Conservation (phyloP, 2,888 invertebrate species). For the Acronicta alni region DNA sequence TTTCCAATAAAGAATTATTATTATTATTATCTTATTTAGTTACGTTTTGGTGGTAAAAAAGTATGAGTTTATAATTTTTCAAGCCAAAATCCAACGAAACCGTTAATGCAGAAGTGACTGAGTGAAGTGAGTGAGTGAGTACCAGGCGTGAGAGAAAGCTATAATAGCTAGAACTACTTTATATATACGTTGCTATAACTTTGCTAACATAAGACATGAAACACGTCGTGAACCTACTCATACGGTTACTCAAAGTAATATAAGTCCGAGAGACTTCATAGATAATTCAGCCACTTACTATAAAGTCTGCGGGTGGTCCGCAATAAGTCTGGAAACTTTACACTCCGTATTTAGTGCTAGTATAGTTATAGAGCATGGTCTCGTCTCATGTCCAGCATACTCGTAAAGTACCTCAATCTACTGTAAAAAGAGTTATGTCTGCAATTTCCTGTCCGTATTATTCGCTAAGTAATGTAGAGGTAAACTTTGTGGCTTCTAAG, state of each 20-base stretch:
- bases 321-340: constrained; percentile 39
- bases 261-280: constrained; percentile 9
- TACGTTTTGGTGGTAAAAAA: no score
- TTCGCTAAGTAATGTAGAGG: constrained; percentile 37
- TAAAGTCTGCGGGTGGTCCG: constrained; percentile 29
- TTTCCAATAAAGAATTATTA: no score
- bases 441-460: constrained; percentile 46
- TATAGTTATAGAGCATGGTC: constrained; percentile 20
- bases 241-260: constrained; percentile 3
- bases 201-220: constrained; percentile 1
- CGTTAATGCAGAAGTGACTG: background rate
- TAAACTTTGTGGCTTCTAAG: constrained; percentile 32
- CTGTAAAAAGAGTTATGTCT: constrained; percentile 53
- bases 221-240: background rate
- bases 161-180: background rate
- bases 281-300: constrained; percentile 26
- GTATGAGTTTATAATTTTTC: background rate
- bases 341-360: constrained; percentile 32
- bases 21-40: no score
- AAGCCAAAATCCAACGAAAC: background rate
- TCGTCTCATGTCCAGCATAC: constrained; percentile 20
- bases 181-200: background rate
- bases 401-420: constrained; percentile 49
- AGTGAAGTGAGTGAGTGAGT: no score
- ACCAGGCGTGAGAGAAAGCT: background rate